These are phyloP conservation scores for Habropoda laboriosa DNA, from an alignment of 1,140 invertebrate species.

Conservation along the genomic window DNA sequence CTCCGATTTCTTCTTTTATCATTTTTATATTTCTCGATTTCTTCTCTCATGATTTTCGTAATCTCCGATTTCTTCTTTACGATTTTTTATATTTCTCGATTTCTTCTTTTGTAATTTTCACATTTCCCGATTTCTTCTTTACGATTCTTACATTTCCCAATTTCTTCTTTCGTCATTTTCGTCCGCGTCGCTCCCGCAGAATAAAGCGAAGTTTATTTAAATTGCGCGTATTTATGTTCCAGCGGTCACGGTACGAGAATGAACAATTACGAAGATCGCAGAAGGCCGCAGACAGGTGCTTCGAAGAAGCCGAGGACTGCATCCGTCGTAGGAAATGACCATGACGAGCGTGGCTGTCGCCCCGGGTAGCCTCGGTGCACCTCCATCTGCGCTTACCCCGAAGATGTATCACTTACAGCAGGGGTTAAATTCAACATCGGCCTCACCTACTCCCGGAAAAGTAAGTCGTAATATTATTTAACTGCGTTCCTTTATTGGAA, in stretches of 20 bases:
- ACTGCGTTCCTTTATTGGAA: too few species aligned
- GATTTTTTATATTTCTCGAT: too few species aligned
- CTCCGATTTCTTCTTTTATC: too few species aligned
- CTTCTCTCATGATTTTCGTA: too few species aligned
- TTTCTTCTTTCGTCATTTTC: neutral
- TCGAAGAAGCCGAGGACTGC: constrained; percentile 65
- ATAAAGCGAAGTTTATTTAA: neutral
- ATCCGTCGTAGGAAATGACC: constrained; percentile 72
- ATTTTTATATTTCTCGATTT: too few species aligned
- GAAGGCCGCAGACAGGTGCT: constrained; percentile 69
- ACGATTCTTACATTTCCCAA: too few species aligned
- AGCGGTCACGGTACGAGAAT: constrained; percentile 68
- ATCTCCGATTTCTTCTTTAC: too few species aligned
- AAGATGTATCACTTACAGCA: constrained; percentile 72
- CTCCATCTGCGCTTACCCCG: constrained; percentile 66
- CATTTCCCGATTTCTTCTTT: too few species aligned
- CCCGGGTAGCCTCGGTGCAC: constrained; percentile 73
- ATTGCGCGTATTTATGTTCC: neutral
- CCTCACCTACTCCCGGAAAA: constrained; percentile 67
- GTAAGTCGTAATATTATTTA: constrained; percentile 30
- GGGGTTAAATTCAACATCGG: constrained; percentile 59
- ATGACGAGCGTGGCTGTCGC: constrained; percentile 75
- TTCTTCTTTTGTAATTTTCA: too few species aligned
- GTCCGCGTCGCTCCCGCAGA: neutral
- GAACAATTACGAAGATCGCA: constrained; percentile 65